Percentiles rank a stretch among this genome's conserved stretches.
Conservation (phyloP, 2,113 vertebrate genomes). For the Micronycteris hirsuta region DNA sequence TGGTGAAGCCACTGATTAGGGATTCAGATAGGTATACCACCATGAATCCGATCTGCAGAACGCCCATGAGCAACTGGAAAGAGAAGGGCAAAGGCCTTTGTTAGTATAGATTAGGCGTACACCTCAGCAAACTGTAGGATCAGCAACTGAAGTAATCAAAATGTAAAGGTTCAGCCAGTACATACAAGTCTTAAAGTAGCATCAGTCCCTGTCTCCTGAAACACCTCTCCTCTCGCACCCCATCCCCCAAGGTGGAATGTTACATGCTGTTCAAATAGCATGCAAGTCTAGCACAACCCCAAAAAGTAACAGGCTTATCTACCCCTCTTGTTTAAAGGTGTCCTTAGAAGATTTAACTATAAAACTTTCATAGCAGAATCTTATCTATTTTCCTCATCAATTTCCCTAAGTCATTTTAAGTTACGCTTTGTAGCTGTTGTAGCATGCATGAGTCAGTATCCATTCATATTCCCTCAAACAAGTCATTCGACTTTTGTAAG, state of each 20-base stretch:
- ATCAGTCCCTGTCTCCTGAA: neutral
- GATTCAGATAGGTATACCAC: slow-evolving; percentile 95
- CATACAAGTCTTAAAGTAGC: neutral
- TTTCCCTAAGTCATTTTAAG: neutral
- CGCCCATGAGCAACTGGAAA: slow-evolving; percentile 88
- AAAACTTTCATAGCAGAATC: neutral
- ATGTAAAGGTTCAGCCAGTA: neutral
- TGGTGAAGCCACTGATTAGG: slow-evolving; percentile 94
- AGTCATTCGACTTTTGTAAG: neutral
- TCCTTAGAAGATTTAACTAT: neutral
- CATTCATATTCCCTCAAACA: neutral
- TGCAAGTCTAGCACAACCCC: neutral
- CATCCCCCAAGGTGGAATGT: neutral
- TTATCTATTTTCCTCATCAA: neutral
- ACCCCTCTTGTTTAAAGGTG: neutral
- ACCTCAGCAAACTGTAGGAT: neutral
- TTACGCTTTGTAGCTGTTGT: neutral
- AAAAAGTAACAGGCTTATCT: neutral
- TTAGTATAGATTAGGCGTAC: neutral
- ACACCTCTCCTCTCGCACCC: neutral
- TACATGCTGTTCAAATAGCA: neutral
- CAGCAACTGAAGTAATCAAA: neutral
- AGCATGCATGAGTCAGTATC: neutral
- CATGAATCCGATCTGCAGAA: slow-evolving; percentile 91
- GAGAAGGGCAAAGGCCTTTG: neutral